Evolutionary conservation across 1,140 invertebrate species (phyloP).

Genomic region (Hycleus cichorii): DNA sequence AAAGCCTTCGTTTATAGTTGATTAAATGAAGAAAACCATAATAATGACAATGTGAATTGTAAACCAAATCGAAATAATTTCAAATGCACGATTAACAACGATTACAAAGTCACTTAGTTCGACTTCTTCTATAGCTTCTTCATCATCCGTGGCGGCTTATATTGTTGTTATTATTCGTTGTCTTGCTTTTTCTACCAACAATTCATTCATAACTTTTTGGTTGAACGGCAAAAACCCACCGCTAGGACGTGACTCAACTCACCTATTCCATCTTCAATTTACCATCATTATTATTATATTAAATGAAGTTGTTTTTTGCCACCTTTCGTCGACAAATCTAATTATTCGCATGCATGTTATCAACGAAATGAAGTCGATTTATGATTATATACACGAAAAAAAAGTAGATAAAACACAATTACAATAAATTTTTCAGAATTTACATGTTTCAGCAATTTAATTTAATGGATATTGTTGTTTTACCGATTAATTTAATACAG

Average conservation of each 20-base stretch:
- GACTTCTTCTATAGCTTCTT: too few species aligned
- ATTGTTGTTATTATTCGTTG: too few species aligned
- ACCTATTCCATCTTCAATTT: too few species aligned
- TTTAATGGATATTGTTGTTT: conserved; percentile 2
- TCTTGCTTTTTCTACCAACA: conserved; percentile 1
- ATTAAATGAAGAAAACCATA: conserved; percentile 15
- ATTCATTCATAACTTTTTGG: conserved; percentile 17
- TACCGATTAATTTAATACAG: conserved; percentile 13
- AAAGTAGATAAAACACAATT: too few species aligned
- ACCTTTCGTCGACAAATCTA: too few species aligned
- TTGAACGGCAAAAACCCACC: conserved; percentile 4
- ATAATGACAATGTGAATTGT: conserved; percentile 11
- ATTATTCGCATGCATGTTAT: too few species aligned
- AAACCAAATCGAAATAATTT: conserved; percentile 20
- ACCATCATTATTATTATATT: too few species aligned
- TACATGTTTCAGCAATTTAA: conserved; percentile 11
- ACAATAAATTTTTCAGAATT: neutral
- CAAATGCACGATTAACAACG: conserved; percentile 18
- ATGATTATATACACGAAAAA: too few species aligned
- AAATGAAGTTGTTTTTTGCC: too few species aligned
- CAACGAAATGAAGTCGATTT: too few species aligned
- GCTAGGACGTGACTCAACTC: conserved; percentile 3
- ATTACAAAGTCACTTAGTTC: conserved; percentile 7
- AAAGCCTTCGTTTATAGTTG: conserved; percentile 11
- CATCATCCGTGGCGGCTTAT: too few species aligned